Percentiles rank a stretch among this genome's conserved stretches.
Conservation (phyloP, 2,797 vertebrate species). For the Spondyliosoma cantharus region DNA sequence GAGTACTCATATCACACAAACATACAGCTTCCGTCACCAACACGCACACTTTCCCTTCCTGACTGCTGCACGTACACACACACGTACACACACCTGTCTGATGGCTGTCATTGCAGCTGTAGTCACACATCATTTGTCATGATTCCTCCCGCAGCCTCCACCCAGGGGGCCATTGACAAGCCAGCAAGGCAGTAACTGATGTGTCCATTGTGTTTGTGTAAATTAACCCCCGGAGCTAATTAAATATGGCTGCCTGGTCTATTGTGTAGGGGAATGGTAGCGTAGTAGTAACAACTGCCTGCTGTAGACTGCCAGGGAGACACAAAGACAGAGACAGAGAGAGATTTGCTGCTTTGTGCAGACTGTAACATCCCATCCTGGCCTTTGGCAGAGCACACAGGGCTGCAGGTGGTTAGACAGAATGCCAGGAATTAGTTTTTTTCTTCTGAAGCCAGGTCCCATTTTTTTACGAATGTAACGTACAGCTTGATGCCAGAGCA, state of each 20-base stretch:
- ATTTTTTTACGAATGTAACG: conserved; percentile 17
- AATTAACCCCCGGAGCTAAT: conserved; percentile 63
- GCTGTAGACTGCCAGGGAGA: conserved; percentile 35
- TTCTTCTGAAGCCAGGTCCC: neutral
- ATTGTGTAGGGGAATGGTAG: conserved; percentile 51
- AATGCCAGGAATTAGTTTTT: neutral
- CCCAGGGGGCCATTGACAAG: conserved; percentile 43
- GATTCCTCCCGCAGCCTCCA: conserved; percentile 1
- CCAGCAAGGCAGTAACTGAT: conserved; percentile 55
- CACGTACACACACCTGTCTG: conserved; percentile 25
- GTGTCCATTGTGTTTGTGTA: conserved; percentile 69
- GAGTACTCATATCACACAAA: conserved; percentile 10
- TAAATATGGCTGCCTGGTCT: conserved; percentile 57
- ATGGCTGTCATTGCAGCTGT: conserved; percentile 38
- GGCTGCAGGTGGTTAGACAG: neutral
- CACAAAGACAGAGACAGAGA: conserved; percentile 22
- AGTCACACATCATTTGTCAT: conserved; percentile 53
- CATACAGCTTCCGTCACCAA: neutral
- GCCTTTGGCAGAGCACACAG: conserved; percentile 6
- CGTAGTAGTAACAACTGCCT: conserved; percentile 44
- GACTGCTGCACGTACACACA: neutral
- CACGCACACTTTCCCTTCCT: neutral
- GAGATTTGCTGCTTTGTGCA: conserved; percentile 19
- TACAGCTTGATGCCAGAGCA: neutral
- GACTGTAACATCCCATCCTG: conserved; percentile 14